phyloP scores from a whole-genome alignment of 1,140 invertebrate species.

The Pentalonia nigronervosa region DNA sequence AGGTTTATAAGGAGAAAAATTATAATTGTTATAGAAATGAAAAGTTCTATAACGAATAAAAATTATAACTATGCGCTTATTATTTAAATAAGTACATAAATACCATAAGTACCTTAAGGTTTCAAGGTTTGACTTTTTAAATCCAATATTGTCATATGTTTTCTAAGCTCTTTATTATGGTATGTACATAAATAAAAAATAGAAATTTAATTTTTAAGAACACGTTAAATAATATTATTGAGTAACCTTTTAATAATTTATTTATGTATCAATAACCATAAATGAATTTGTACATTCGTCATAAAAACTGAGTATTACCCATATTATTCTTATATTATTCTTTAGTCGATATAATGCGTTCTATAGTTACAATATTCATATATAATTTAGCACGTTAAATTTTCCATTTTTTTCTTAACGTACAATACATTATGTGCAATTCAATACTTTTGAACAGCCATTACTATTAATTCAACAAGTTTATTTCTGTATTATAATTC shows the following conservation, averaged over 20 bases:
- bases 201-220: too few relatives aligned
- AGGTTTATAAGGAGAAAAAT: neutral
- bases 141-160: neutral
- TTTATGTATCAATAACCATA: too few relatives aligned
- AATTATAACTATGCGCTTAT: neutral
- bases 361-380: too few relatives aligned
- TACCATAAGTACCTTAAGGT: neutral
- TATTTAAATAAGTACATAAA: neutral
- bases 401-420: too few relatives aligned
- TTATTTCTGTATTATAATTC: neutral
- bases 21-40: neutral
- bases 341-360: too few relatives aligned
- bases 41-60: neutral
- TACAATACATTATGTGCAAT: neutral
- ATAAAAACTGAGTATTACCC: too few relatives aligned
- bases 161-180: neutral
- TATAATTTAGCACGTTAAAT: too few relatives aligned
- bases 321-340: too few relatives aligned
- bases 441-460: neutral
- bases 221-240: too few relatives aligned
- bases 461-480: neutral
- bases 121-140: neutral
- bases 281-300: too few relatives aligned
- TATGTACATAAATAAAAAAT: neutral
- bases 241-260: too few relatives aligned